Conservation (phyloP, 1,140 invertebrate species). For the Tetragonula clypearis region DNA sequence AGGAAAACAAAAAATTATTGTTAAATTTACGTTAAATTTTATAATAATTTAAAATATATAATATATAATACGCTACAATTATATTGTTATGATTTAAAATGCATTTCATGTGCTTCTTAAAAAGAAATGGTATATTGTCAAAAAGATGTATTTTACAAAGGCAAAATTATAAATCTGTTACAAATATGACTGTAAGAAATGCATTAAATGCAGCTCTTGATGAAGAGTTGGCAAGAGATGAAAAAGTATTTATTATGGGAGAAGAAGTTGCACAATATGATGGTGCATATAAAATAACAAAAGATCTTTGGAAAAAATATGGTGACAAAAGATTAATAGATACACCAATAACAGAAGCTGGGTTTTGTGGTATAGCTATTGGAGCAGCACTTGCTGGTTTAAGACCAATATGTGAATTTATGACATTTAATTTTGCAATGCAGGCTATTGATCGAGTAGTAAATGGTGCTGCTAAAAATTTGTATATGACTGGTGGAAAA, state of each 20-base stretch:
- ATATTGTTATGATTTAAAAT: slow-evolving; percentile 19
- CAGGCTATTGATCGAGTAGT: slow-evolving; percentile 90
- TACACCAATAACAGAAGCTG: slow-evolving; percentile 99
- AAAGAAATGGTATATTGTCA: neutral
- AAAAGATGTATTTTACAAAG: neutral
- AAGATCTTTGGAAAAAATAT: slow-evolving; percentile 98
- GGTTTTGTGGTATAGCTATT: slow-evolving; percentile 96
- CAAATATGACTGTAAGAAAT: slow-evolving; percentile 92
- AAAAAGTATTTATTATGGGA: slow-evolving; percentile 95
- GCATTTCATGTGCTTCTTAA: slow-evolving; percentile 11
- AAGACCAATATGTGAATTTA: slow-evolving; percentile 89
- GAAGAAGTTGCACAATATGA: slow-evolving; percentile 98
- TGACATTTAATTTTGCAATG: slow-evolving; percentile 92
- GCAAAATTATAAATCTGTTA: slow-evolving; percentile 24
- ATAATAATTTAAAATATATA: neutral
- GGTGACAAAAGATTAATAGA: slow-evolving; percentile 97
- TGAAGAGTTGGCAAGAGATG: slow-evolving; percentile 96
- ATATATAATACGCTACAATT: neutral
- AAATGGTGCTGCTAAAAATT: slow-evolving; percentile 86
- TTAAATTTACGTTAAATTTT: neutral
- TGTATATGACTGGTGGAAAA: slow-evolving; percentile 89
- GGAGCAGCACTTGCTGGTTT: slow-evolving; percentile 93
- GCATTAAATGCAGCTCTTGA: slow-evolving; percentile 96
- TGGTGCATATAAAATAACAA: slow-evolving; percentile 96
- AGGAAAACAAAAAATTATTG: neutral